Percentiles rank a stretch among this genome's conserved stretches.
Evolutionary conservation across 1,140 invertebrate species (phyloP).

Genomic region (Diorhabda carinulata): DNA sequence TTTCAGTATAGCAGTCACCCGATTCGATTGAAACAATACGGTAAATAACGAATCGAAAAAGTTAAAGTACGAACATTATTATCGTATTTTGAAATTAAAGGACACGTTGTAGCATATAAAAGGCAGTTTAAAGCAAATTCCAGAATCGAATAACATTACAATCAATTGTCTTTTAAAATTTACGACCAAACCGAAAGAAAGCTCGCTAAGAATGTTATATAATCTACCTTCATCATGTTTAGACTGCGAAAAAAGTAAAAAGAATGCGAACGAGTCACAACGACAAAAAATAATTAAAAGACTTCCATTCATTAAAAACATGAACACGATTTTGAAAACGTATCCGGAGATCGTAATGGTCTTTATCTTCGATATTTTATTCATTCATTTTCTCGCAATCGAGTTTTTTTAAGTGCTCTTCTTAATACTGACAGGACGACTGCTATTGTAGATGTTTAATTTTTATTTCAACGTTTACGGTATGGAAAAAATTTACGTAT

Average conservation of each 20-base stretch:
- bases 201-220: slow-evolving; percentile 19
- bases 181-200: slow-evolving; percentile 9
- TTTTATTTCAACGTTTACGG: background rate
- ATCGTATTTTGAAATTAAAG: slow-evolving; percentile 23
- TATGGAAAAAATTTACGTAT: background rate
- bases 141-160: slow-evolving; percentile 22
- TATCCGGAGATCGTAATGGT: background rate
- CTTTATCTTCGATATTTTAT: slow-evolving; percentile 3
- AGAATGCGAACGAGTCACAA: slow-evolving; percentile 5
- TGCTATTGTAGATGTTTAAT: background rate
- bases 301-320: slow-evolving; percentile 11
- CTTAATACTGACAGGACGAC: background rate
- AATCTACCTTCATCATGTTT: slow-evolving; percentile 20
- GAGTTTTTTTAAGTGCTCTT: background rate
- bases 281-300: slow-evolving; percentile 14
- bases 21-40: background rate
- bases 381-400: slow-evolving; percentile 2
- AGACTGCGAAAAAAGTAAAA: slow-evolving; percentile 14
- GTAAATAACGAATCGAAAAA: background rate
- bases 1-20: background rate
- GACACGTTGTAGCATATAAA: slow-evolving; percentile 23
- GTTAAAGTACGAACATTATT: slow-evolving; percentile 16
- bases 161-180: slow-evolving; percentile 20
- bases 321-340: slow-evolving; percentile 6
- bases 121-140: slow-evolving; percentile 24